Conservation (phyloP, 2,888 invertebrate genomes). For the Cecidostiba fungosa region DNA sequence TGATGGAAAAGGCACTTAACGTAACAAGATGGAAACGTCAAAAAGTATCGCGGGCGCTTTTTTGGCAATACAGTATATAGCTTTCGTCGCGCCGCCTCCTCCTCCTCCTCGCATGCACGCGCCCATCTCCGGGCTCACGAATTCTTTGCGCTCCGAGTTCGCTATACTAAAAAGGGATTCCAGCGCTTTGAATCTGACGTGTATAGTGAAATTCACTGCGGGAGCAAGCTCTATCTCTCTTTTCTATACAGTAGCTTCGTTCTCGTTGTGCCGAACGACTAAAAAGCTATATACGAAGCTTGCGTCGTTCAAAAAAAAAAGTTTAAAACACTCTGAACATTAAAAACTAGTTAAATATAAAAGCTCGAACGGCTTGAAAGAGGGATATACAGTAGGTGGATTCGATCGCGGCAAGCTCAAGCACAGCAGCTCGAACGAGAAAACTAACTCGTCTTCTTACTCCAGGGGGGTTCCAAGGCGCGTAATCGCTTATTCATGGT, state of each 20-base stretch:
- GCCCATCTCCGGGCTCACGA: not conserved
- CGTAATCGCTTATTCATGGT: constrained; percentile 57
- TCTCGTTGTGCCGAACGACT: too few species aligned
- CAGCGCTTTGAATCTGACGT: constrained; percentile 51
- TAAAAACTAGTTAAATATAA: not conserved
- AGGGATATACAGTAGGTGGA: not conserved
- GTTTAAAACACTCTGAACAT: not conserved
- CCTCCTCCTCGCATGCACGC: not conserved
- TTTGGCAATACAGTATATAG: constrained; percentile 8
- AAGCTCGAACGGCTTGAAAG: not conserved
- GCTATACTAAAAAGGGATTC: constrained; percentile 40
- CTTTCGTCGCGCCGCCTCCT: not conserved
- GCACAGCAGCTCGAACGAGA: not conserved
- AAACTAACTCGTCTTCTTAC: not conserved
- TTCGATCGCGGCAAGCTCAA: not conserved
- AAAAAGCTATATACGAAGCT: not conserved
- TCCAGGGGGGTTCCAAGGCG: not conserved
- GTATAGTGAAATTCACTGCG: constrained; percentile 18
- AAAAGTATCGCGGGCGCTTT: constrained; percentile 34
- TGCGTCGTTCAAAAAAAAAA: not conserved
- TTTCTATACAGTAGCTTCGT: too few species aligned
- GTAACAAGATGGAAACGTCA: constrained; percentile 56
- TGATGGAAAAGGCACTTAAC: constrained; percentile 50
- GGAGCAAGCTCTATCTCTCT: not conserved
- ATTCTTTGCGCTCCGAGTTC: constrained; percentile 33